phyloP scores from a whole-genome alignment of 2,888 invertebrate species.

The Heliconius hortense region DNA sequence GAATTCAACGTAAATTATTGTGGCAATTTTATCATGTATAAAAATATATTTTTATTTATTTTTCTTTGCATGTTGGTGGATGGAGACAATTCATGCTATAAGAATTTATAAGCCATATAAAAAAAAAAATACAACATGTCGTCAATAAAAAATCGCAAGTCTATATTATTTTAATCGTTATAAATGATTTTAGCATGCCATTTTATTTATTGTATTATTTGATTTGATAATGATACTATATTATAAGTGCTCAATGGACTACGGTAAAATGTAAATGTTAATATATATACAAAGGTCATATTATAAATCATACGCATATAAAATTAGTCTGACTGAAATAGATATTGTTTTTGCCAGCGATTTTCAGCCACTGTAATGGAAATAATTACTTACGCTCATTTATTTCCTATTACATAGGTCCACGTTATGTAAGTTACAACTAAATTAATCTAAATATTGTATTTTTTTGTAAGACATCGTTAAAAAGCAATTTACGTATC shows the following conservation, averaged over 20 bases:
- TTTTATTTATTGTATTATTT: not conserved
- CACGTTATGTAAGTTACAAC: not conserved
- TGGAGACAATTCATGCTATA: not conserved
- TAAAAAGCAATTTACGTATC: not conserved
- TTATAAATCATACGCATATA: slow-evolving; percentile 7
- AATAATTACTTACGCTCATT: slow-evolving; percentile 1
- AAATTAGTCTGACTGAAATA: slow-evolving; percentile 18
- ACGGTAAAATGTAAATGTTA: not conserved
- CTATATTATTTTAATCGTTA: no score
- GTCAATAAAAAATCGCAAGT: no score
- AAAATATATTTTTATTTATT: not conserved
- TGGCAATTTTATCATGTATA: no score
- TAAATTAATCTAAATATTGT: not conserved
- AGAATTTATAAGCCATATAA: not conserved
- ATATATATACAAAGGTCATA: not conserved
- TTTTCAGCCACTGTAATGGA: not conserved
- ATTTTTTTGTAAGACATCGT: not conserved
- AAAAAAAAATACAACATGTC: not conserved
- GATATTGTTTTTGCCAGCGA: slow-evolving; percentile 10
- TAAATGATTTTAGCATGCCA: no score
- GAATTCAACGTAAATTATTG: no score
- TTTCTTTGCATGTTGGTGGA: not conserved
- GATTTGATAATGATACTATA: not conserved
- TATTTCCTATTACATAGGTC: not conserved
- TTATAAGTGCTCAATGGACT: not conserved